These are phyloP conservation scores for Notarius quadriscutis DNA, from an alignment of 2,113 vertebrate genomes.

Conservation along the genomic window DNA sequence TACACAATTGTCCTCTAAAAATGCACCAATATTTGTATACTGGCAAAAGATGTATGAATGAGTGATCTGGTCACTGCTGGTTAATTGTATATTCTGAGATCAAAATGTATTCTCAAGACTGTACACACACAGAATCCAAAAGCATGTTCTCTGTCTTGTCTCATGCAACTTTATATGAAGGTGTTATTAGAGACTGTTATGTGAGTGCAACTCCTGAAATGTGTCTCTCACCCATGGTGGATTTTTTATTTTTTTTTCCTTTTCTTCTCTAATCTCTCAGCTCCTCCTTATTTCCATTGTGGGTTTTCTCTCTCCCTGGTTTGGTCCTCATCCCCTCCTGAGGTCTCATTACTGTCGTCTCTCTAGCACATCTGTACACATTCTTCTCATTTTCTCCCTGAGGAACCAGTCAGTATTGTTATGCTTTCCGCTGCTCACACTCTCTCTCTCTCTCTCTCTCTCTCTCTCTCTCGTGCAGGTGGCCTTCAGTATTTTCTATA, in stretches of 20 bases:
- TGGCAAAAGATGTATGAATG: not conserved
- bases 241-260: not conserved
- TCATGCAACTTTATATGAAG: not conserved
- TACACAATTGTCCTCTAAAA: not conserved
- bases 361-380: constrained; percentile 17
- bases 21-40: not conserved
- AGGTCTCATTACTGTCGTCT: constrained; percentile 43
- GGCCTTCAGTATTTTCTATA: not conserved
- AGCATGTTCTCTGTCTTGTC: not conserved
- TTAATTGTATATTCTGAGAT: not conserved
- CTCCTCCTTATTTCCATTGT: not conserved
- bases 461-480: not conserved
- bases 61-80: not conserved
- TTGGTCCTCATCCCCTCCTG: constrained; percentile 36
- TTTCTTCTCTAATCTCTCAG: not conserved
- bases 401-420: constrained; percentile 12
- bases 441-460: no score
- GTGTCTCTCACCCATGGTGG: not conserved
- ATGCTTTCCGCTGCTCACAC: not conserved
- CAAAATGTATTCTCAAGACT: not conserved
- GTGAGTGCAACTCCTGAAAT: not conserved
- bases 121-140: not conserved
- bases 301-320: constrained; percentile 22
- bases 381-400: constrained; percentile 24
- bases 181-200: not conserved